Percentiles rank a stretch among this genome's conserved stretches.
Conservation (phyloP, 2,113 vertebrate species). For the Rhabdomys dilectus region DNA sequence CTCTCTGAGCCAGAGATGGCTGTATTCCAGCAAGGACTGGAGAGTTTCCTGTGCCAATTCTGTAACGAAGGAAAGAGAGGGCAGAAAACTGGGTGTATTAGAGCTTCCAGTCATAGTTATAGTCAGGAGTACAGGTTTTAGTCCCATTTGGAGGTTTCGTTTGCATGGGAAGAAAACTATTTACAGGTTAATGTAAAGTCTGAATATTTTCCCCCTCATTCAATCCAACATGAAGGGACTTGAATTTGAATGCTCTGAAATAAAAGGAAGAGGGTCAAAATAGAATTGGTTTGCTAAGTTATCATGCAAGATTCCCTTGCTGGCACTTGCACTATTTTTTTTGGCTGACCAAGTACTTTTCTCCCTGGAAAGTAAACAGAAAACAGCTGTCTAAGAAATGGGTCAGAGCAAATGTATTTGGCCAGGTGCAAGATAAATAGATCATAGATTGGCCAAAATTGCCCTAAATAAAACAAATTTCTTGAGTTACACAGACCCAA, state of each 20-base stretch:
- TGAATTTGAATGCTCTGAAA: slow-evolving; percentile 55
- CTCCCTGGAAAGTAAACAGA: slow-evolving; percentile 69
- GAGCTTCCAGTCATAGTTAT: not conserved
- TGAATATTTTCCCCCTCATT: slow-evolving; percentile 65
- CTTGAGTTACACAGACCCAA: slow-evolving; percentile 18
- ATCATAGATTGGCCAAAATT: slow-evolving; percentile 65
- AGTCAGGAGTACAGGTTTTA: slow-evolving; percentile 32
- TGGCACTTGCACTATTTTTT: slow-evolving; percentile 68
- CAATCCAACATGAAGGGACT: slow-evolving; percentile 9
- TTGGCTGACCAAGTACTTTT: slow-evolving; percentile 73
- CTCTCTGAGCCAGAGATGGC: slow-evolving; percentile 16
- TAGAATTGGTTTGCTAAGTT: slow-evolving; percentile 50
- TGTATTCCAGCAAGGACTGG: slow-evolving; percentile 56
- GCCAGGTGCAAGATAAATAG: slow-evolving; percentile 69
- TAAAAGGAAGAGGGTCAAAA: slow-evolving; percentile 57
- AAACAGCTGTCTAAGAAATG: slow-evolving; percentile 73
- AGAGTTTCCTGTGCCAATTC: slow-evolving; percentile 53
- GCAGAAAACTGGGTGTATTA: slow-evolving; percentile 32
- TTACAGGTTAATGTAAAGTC: slow-evolving; percentile 57
- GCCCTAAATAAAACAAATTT: slow-evolving; percentile 61
- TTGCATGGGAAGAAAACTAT: slow-evolving; percentile 56
- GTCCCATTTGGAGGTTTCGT: slow-evolving; percentile 62
- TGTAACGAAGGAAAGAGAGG: slow-evolving; percentile 50
- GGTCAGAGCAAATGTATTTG: slow-evolving; percentile 73
- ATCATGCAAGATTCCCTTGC: slow-evolving; percentile 37